A percentile compares a stretch with the other conserved stretches of the same genome.
phyloP scores from a whole-genome alignment of 1,140 invertebrate genomes.

The Drosophila kurseongensis region DNA sequence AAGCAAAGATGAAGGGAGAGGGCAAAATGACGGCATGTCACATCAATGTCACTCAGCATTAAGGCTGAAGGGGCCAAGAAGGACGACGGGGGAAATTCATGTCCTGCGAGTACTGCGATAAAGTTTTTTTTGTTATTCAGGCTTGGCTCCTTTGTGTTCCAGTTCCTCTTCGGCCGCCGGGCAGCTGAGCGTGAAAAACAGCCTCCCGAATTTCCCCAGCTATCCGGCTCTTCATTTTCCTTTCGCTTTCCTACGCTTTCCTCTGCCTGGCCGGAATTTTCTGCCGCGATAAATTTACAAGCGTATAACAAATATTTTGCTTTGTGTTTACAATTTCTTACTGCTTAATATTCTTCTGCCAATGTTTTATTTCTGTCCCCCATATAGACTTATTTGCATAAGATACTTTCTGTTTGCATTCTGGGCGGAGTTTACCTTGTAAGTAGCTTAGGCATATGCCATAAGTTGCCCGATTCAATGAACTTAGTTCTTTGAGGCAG shows the following conservation, averaged over 20 bases:
- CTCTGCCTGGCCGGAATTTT: slow-evolving; percentile 13
- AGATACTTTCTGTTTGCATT: slow-evolving; percentile 52
- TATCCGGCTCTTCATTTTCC: slow-evolving; percentile 32
- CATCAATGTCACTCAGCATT: slow-evolving; percentile 82
- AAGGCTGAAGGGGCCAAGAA: slow-evolving; percentile 26
- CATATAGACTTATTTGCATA: slow-evolving; percentile 71
- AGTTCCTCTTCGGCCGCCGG: slow-evolving; percentile 38
- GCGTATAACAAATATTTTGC: slow-evolving; percentile 82
- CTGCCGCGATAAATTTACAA: slow-evolving; percentile 72
- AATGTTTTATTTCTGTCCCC: slow-evolving; percentile 21
- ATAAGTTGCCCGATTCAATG: slow-evolving; percentile 53
- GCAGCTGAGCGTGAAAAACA: slow-evolving; percentile 70
- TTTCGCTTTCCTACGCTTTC: slow-evolving; percentile 47
- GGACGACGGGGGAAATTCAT: slow-evolving; percentile 27
- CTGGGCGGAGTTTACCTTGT: slow-evolving; percentile 50
- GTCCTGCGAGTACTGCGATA: slow-evolving; percentile 70
- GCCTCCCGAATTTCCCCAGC: slow-evolving; percentile 21
- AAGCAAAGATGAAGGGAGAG: slow-evolving; percentile 50
- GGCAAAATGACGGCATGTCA: slow-evolving; percentile 75
- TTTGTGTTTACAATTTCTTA: slow-evolving; percentile 70
- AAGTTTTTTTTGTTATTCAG: slow-evolving; percentile 58
- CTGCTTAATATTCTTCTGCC: slow-evolving; percentile 16
- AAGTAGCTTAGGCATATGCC: slow-evolving; percentile 67
- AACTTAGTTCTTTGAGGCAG: slow-evolving; percentile 46
- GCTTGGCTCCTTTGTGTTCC: slow-evolving; percentile 10